A percentile compares a stretch with the other conserved stretches of the same genome.
Evolutionary conservation across 2,113 vertebrate genomes (phyloP).

Genomic region (Hemiscyllium ocellatum): DNA sequence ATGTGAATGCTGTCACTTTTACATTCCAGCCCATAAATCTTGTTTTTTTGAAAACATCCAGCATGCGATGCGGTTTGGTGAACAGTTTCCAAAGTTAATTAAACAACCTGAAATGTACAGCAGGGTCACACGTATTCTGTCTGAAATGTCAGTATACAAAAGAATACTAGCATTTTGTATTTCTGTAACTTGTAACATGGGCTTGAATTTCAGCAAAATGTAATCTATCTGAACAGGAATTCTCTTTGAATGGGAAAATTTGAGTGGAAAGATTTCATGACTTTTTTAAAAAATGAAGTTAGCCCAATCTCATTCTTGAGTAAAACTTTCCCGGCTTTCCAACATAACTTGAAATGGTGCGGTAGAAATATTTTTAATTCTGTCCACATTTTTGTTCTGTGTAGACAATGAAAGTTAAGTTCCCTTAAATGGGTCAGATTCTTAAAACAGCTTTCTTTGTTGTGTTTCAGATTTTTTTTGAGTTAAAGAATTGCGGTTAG

Average conservation of each 20-base stretch:
- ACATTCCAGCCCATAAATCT: constrained; percentile 28
- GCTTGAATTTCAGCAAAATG: neutral
- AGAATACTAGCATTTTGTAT: neutral
- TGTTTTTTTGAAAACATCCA: neutral
- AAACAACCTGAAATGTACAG: constrained; percentile 11
- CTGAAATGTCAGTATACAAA: neutral
- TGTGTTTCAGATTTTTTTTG: neutral
- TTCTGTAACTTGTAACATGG: neutral
- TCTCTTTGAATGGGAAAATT: neutral
- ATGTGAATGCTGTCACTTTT: constrained; percentile 33
- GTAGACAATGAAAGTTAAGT: neutral
- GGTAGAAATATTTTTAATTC: neutral
- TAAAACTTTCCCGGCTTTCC: neutral
- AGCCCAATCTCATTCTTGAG: neutral
- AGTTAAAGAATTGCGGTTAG: neutral
- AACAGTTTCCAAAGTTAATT: constrained; percentile 31
- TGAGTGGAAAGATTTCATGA: neutral
- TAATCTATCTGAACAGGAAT: neutral
- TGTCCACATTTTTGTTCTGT: neutral
- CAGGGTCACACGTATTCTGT: no score
- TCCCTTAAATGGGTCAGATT: neutral
- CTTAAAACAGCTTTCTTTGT: neutral
- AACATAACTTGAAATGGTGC: neutral
- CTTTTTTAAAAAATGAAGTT: constrained; percentile 1
- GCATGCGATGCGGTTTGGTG: neutral